Conservation (phyloP, 2,113 vertebrate species). For the Ovis canadensis region DNA sequence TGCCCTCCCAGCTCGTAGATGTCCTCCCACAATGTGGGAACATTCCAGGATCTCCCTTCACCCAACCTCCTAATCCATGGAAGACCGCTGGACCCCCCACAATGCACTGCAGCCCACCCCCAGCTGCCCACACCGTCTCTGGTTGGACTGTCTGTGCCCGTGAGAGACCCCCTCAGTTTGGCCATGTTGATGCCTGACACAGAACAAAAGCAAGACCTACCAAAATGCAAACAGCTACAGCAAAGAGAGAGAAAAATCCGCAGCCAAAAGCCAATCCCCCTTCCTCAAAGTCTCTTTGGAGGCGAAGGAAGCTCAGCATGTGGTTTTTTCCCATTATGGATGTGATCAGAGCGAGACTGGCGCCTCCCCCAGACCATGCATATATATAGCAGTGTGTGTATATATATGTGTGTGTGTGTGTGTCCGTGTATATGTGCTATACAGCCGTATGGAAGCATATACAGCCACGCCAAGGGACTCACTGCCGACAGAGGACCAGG, state of each 20-base stretch:
- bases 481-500: conserved; percentile 75
- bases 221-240: conserved; percentile 59
- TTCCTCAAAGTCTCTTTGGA: conserved; percentile 76
- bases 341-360: conserved; percentile 75
- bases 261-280: conserved; percentile 74
- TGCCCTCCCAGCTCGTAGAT: neutral
- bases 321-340: conserved; percentile 72
- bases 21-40: neutral
- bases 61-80: neutral
- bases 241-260: conserved; percentile 60
- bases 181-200: conserved; percentile 96
- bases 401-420: conserved; percentile 78
- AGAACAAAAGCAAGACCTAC: conserved; percentile 64
- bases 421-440: conserved; percentile 76
- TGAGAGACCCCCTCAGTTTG: conserved; percentile 90
- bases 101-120: conserved; percentile 83
- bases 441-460: conserved; percentile 70
- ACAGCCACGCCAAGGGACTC: conserved; percentile 74
- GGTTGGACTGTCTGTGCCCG: conserved; percentile 93
- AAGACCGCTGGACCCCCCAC: conserved; percentile 73
- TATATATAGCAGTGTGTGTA: conserved; percentile 78
- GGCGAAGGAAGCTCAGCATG: conserved; percentile 80
- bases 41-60: neutral
- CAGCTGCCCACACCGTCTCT: conserved; percentile 85
- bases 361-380: conserved; percentile 76